Evolutionary conservation across 2,797 vertebrate species (phyloP).

Genomic region (Amniataba percoides): DNA sequence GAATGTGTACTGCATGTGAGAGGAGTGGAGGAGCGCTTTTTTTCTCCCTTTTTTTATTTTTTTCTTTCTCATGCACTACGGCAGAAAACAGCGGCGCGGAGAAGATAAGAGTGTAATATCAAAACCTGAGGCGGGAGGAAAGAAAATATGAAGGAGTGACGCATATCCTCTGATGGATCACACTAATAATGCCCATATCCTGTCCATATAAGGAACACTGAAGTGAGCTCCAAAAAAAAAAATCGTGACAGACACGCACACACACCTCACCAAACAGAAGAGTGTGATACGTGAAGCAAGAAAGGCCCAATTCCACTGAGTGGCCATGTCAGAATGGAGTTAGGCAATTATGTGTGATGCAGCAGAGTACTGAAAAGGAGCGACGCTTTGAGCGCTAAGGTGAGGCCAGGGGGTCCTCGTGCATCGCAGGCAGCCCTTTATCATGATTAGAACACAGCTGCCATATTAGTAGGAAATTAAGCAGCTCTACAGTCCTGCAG

Average conservation of each 20-base stretch:
- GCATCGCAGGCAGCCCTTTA: conserved; percentile 64
- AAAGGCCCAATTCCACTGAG: conserved; percentile 74
- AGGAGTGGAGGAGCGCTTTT: conserved; percentile 37
- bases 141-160: conserved; percentile 69
- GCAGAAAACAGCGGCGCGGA: conserved; percentile 42
- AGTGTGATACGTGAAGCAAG: conserved; percentile 53
- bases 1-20: conserved; percentile 64
- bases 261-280: conserved; percentile 32
- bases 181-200: conserved; percentile 60
- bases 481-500: conserved; percentile 30
- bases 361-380: conserved; percentile 55
- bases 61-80: conserved; percentile 2
- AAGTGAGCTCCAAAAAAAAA: conserved; percentile 19
- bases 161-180: conserved; percentile 64
- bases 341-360: conserved; percentile 72
- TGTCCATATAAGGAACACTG: conserved; percentile 40
- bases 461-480: conserved; percentile 75
- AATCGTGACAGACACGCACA: neutral
- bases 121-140: conserved; percentile 55
- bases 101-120: conserved; percentile 74
- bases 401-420: conserved; percentile 53
- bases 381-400: conserved; percentile 61
- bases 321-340: conserved; percentile 70
- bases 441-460: conserved; percentile 77
- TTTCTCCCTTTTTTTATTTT: conserved; percentile 9